phyloP scores from a whole-genome alignment of 1,140 invertebrate species.

The Lamellibrachia luymesi region DNA sequence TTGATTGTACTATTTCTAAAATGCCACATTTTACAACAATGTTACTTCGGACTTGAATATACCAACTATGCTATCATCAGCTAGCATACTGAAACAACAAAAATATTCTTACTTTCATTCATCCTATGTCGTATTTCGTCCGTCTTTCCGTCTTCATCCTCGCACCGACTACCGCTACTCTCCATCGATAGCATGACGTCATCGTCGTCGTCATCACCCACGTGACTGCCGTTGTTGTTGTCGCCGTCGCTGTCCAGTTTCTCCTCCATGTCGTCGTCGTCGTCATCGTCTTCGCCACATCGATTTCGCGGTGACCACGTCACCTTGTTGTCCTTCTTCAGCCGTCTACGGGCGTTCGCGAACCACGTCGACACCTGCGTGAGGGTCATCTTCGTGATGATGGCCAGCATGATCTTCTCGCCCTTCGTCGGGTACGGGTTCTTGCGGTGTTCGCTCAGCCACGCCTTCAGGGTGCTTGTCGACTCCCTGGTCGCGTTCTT shows the following conservation, averaged over 20 bases:
- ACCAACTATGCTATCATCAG: not conserved
- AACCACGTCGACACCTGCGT: constrained; percentile 70
- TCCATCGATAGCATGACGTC: constrained; percentile 5
- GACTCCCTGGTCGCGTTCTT: constrained; percentile 96
- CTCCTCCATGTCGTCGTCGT: constrained; percentile 36
- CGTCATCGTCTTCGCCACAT: constrained; percentile 86
- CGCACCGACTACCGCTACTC: not conserved
- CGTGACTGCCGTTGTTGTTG: constrained; percentile 16
- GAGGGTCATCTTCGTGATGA: constrained; percentile 98
- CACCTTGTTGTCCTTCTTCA: constrained; percentile 99
- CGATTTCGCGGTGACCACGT: constrained; percentile 94
- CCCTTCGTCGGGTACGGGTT: constrained; percentile 99
- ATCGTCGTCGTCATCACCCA: constrained; percentile 12
- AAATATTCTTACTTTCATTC: not conserved
- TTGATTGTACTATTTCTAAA: not conserved
- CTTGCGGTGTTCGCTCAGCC: constrained; percentile 98
- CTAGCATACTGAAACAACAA: not conserved
- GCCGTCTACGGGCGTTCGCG: constrained; percentile 31
- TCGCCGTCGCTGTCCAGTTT: constrained; percentile 24
- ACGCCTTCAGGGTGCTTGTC: constrained; percentile 91
- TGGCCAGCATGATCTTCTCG: constrained; percentile 98
- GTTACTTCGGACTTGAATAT: not conserved
- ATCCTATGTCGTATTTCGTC: not conserved
- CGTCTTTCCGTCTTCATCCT: not conserved
- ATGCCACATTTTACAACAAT: not conserved